A percentile compares a stretch with the other conserved stretches of the same genome.
Conservation (phyloP, 2,797 vertebrate genomes). For the Taeniopygia guttata region DNA sequence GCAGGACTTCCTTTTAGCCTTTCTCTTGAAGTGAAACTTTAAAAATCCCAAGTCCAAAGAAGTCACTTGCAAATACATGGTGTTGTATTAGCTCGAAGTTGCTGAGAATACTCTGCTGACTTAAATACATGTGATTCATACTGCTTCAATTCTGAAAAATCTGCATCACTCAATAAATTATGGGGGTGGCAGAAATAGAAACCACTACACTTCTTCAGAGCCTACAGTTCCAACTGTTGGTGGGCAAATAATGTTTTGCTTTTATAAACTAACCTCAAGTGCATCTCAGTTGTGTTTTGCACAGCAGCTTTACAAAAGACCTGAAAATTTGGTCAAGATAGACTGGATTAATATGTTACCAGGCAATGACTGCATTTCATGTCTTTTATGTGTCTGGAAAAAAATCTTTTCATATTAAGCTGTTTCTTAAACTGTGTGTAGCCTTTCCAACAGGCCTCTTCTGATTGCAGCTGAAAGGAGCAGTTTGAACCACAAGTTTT, state of each 20-base stretch:
- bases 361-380: background rate
- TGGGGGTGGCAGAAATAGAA: background rate
- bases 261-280: background rate
- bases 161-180: background rate
- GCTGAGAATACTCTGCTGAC: background rate
- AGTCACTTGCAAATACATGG: background rate
- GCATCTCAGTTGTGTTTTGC: background rate
- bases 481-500: background rate
- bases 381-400: background rate
- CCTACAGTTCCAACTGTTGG: background rate
- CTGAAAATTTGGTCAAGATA: background rate
- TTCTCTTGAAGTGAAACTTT: background rate
- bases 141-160: constrained; percentile 22
- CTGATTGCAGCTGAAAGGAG: background rate
- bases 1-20: background rate
- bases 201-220: background rate
- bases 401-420: background rate
- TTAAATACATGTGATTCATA: background rate
- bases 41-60: background rate
- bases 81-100: background rate
- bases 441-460: background rate
- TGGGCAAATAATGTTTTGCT: background rate
- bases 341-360: background rate
- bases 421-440: background rate
- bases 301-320: background rate